Base-by-base conservation (phyloP, 1,140 invertebrate species). In the Drosophila sp. region DNA sequence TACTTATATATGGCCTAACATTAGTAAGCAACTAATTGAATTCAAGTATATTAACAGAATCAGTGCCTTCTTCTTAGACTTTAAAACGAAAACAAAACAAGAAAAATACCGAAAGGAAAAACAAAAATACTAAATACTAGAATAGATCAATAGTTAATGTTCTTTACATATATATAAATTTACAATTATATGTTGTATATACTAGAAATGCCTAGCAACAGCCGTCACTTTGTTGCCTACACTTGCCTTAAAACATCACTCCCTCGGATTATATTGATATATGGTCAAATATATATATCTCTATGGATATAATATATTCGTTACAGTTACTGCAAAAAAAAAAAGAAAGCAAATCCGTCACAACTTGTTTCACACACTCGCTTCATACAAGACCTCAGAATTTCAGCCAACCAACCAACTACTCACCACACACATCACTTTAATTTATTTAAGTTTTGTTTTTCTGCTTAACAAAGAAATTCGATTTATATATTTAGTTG, bases 31-130 rank as follows among this genome's bases (percentile, higher is more conserved):
- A 56, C 54, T 17, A 60, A 29, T 29, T 55, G 38, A 61, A 74
- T 75, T 60, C 56, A 80, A 70, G 50, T 66, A 60, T 64, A 71
- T 7, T 60, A 38, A 72, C 66, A 70, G 64, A 85, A 86, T 89
- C 84, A 87, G 83, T 87, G 83, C 83, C 83, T 87, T 86, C 68
- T 81, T 77, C 80, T 89, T 89, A 87, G 83, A 87, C 72, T 87
- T 87, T 72, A 79, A 78, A 83, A 72, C 54, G 7, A 60, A 60
- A 60, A 56, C 71, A 67, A 67, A 65, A 85, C 66, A 80, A 57
- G 60, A 62, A 68, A 75, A 63, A 77, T 40, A 56, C 27, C 33
- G 25, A 66, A 72, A 68, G 61, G 54, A 85, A 75, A 85, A 60
- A 63, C 66, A 70, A 72, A 72, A 76, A 47, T 58, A 38, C 35